Percentiles rank a stretch among this genome's conserved stretches.
Conservation (phyloP, 2,113 vertebrate species). For the Hypocryptadius cinnamomeus region DNA sequence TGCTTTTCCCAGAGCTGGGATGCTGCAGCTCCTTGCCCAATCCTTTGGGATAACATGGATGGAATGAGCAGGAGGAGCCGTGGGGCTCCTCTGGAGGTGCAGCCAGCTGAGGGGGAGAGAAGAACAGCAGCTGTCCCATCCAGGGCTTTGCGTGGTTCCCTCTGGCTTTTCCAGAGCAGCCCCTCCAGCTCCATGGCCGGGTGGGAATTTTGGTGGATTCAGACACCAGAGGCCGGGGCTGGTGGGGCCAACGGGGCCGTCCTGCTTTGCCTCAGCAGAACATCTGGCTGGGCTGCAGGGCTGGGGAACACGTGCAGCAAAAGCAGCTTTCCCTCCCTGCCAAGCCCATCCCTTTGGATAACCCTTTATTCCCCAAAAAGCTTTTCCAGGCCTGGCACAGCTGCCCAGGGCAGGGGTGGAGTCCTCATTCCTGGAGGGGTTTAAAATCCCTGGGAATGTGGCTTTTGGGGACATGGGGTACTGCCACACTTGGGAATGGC, state of each 20-base stretch:
- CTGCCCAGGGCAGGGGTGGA: background rate
- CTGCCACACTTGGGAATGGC: background rate
- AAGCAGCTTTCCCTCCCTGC: background rate
- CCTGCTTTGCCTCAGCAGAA: background rate
- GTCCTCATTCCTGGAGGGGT: background rate
- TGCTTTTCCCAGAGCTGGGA: background rate
- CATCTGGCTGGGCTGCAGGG: background rate
- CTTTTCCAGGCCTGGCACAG: background rate
- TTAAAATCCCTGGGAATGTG: background rate
- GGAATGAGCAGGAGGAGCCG: background rate
- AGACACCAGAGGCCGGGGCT: background rate
- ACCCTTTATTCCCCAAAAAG: background rate
- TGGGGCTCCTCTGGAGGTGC: background rate
- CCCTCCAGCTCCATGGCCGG: background rate
- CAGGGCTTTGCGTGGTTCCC: accelerated
- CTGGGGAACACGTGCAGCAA: background rate
- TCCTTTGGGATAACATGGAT: accelerated
- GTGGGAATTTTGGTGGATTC: background rate
- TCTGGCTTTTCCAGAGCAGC: background rate
- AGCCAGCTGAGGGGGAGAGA: background rate
- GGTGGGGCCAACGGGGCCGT: accelerated
- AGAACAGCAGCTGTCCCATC: background rate
- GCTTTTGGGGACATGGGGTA: background rate
- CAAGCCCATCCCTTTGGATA: accelerated
- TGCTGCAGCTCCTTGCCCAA: background rate